These are phyloP conservation scores for Pyralis farinalis DNA, from an alignment of 2,888 invertebrate species.

Conservation along the genomic window DNA sequence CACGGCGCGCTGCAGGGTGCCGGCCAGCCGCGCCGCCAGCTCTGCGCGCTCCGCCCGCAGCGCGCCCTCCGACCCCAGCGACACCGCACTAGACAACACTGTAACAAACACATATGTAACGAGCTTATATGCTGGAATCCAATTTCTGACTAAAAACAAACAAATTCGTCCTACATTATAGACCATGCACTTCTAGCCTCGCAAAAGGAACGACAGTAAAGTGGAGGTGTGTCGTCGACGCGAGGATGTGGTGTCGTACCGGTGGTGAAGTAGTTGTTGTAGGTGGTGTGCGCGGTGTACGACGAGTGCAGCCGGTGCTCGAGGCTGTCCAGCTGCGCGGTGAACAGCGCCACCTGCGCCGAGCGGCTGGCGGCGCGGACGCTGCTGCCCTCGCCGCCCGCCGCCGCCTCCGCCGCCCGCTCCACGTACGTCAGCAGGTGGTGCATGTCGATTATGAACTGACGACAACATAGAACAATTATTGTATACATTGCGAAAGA, in stretches of 20 bases:
- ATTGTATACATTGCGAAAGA: no score
- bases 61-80: slow-evolving; percentile 38
- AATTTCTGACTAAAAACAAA: no score
- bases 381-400: slow-evolving; percentile 45
- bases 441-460: slow-evolving; percentile 80
- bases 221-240: no score
- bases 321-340: slow-evolving; percentile 77
- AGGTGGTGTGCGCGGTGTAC: slow-evolving; percentile 33
- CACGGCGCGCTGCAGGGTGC: slow-evolving; percentile 70
- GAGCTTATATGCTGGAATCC: no score
- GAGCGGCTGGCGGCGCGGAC: slow-evolving; percentile 56
- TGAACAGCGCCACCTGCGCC: slow-evolving; percentile 76
- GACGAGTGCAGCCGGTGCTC: slow-evolving; percentile 49
- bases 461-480: no score
- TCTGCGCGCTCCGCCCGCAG: slow-evolving; percentile 47
- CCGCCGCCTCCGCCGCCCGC: slow-evolving; percentile 9
- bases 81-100: slow-evolving; percentile 59
- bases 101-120: no score
- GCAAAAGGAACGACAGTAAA: no score
- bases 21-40: slow-evolving; percentile 75
- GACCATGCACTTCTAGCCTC: no score
- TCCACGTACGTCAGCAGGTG: slow-evolving; percentile 77
- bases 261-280: slow-evolving; percentile 51
- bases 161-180: no score
- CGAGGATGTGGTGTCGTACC: no score